Percentiles rank a stretch among this genome's conserved stretches.
These are phyloP conservation scores for Hirundichthys speculiger DNA, from an alignment of 2,113 vertebrate species.

Conservation along the genomic window DNA sequence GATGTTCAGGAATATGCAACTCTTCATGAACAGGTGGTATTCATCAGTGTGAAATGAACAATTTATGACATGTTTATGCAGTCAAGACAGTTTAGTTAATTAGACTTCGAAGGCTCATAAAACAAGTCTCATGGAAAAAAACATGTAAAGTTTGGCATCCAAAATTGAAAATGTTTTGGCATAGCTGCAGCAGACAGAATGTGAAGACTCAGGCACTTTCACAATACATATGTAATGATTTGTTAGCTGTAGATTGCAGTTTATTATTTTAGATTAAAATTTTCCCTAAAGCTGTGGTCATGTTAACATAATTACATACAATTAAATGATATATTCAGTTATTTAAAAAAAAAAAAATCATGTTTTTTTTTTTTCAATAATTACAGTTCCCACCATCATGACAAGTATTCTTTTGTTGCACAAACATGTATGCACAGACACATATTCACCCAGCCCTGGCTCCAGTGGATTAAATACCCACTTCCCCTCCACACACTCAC, in stretches of 20 bases:
- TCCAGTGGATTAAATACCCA: slow-evolving; percentile 33
- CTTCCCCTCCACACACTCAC: slow-evolving; percentile 36
- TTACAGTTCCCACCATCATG: neutral
- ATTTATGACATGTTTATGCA: slow-evolving; percentile 8
- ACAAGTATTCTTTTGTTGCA: neutral
- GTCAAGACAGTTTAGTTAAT: slow-evolving; percentile 10
- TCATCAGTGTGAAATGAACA: slow-evolving; percentile 16
- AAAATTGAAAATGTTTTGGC: neutral
- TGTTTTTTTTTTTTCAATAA: neutral
- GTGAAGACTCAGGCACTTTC: neutral
- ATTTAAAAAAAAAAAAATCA: slow-evolving; percentile 14
- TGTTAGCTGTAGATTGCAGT: neutral
- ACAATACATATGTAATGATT: neutral
- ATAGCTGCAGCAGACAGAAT: neutral
- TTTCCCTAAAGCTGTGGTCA: neutral
- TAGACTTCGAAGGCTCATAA: neutral
- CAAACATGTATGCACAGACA: slow-evolving; percentile 24
- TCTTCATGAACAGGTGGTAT: slow-evolving; percentile 11
- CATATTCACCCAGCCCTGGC: slow-evolving; percentile 14
- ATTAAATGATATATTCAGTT: neutral
- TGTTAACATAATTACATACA: neutral
- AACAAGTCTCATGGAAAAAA: neutral
- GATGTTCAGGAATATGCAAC: slow-evolving; percentile 3
- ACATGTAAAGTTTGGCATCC: too few species aligned
- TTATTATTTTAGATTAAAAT: slow-evolving; percentile 1